A percentile compares a stretch with the other conserved stretches of the same genome.
phyloP scores from a whole-genome alignment of 1,140 invertebrate species.

The Pseudomyrmex sp. region DNA sequence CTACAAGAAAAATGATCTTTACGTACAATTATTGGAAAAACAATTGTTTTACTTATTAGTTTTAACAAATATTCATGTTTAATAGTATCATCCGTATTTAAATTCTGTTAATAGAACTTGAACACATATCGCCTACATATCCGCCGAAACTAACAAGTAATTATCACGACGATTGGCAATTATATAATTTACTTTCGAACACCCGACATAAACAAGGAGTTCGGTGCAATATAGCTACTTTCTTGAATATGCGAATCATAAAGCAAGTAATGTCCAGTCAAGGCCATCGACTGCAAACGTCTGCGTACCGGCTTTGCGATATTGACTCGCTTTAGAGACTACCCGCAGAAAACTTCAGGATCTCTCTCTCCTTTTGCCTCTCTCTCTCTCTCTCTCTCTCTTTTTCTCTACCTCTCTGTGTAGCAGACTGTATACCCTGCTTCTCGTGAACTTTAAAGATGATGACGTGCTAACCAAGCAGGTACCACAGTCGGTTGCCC shows the following conservation, averaged over 20 bases:
- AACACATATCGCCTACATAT: neutral
- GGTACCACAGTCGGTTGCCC: slow-evolving; percentile 33
- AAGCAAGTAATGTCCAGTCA: slow-evolving; percentile 32
- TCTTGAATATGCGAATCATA: slow-evolving; percentile 9
- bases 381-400: neutral
- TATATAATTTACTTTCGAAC: neutral
- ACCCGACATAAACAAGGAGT: neutral
- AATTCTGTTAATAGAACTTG: slow-evolving; percentile 5
- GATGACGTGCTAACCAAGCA: slow-evolving; percentile 26
- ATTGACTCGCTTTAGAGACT: slow-evolving; percentile 8
- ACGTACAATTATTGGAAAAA: too few species aligned
- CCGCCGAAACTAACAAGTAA: neutral
- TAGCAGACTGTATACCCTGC: neutral
- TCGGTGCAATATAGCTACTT: slow-evolving; percentile 14
- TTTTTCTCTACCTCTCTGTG: neutral
- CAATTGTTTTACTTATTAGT: too few species aligned
- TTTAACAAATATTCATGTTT: too few species aligned
- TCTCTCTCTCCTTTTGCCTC: neutral
- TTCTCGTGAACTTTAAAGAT: slow-evolving; percentile 44
- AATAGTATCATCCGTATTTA: neutral
- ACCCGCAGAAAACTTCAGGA: neutral
- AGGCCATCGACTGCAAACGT: neutral
- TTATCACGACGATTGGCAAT: slow-evolving; percentile 3
- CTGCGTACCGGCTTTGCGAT: neutral
- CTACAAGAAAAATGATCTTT: too few species aligned